Base-by-base conservation (phyloP, 2,113 vertebrate species). In the Nothobranchius furzeri region DNA sequence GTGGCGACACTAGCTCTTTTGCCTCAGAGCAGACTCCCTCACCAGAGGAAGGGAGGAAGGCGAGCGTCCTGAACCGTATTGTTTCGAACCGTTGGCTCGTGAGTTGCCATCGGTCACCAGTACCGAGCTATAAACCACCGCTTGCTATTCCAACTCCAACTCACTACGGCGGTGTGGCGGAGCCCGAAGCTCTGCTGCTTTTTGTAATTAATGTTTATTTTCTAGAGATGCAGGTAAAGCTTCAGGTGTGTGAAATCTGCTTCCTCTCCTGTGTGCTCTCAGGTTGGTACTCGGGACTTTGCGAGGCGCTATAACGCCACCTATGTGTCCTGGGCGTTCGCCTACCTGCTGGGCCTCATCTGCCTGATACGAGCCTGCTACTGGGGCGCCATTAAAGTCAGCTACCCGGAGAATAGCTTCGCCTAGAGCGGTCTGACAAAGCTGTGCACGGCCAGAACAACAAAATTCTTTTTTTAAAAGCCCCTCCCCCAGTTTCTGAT, bases 321-420 rank as follows among this genome's bases (percentile, higher is more conserved):
- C 1, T 99, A 99, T 1, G 96, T 98, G 85, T 98, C 96, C 68
- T 99, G 98, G 98, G 96, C 95, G 43, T 89, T 99, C 43, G 96
- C 96, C 75, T 99, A 99, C 91, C 92, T 99, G 78, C 87, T 99
- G 83, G 98, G 97, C 78, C 93, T 98, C 83, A 94, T 99, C 89
- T 98, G 96, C 87, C 94, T 99, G 93, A 94, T 99, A 68, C 94
- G 96, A 84, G 98, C 98, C 66, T 99, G 97, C 89, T 99, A 99
- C 76, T 99, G 97, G 98, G 97, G 97, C 37, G 96, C 95, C 60
- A 98, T 99, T 85, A 96, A 96, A 96, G 96, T 99, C 86, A 99
- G 97, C 91, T 98, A 99, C 93, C 98, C 97, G 42, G 96, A 99
- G 79, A 98, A 99, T 78, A 97, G 94, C 94, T 98, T 99, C 73